Evolutionary conservation across 2,888 invertebrate genomes (phyloP), one percentile per base, ranked within the genome.

Genomic region (Meiosimyza platycephala): DNA sequence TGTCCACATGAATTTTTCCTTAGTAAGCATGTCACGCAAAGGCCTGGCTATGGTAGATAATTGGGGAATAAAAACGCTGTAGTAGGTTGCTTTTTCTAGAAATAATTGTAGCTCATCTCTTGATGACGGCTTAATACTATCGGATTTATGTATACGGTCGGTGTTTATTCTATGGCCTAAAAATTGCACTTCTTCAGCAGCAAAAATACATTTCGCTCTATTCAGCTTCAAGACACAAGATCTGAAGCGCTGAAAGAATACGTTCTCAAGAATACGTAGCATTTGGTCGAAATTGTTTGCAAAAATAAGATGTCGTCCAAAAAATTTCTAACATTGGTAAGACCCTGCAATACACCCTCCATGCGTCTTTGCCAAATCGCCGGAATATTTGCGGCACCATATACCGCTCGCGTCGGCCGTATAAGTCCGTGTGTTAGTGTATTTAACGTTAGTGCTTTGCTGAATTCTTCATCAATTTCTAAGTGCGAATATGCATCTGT

Each of bases 331-430:
- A n/a, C n/a, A n/a, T n/a, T n/a, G n/a, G n/a, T n/a, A n/a, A n/a
- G n/a, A n/a, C n/a, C n/a, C n/a, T n/a, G n/a, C n/a, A n/a, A n/a
- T n/a, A n/a, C n/a, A n/a, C n/a, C 52, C 51, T 67, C 72, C 72
- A 74, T 70, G 52, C 55, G 59, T 16, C 71, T 60, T 48, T 74
- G 72, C 71, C 74, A 74, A 47, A 75, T 73, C n/a, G 72, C 72
- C 2, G 76, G 72, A n/a, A 75, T 74, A 62, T 75, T 74, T 12
- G 72, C 71, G 15, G 74, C 74, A 12, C 74, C 74, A 18, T 55
- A 18, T 55, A 55, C 55, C 3, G 55, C 55, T 22, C 7, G 18
- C 11, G 55, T 55, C 16, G 18, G 55, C 9, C 16, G 18, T 22
- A 55, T 55, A 55, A 55, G 55, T 16, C 18, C 55, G 18, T 55